A percentile compares a stretch with the other conserved stretches of the same genome.
Evolutionary conservation across 2,888 invertebrate species (phyloP).

Genomic region (Latrodectus elegans): DNA sequence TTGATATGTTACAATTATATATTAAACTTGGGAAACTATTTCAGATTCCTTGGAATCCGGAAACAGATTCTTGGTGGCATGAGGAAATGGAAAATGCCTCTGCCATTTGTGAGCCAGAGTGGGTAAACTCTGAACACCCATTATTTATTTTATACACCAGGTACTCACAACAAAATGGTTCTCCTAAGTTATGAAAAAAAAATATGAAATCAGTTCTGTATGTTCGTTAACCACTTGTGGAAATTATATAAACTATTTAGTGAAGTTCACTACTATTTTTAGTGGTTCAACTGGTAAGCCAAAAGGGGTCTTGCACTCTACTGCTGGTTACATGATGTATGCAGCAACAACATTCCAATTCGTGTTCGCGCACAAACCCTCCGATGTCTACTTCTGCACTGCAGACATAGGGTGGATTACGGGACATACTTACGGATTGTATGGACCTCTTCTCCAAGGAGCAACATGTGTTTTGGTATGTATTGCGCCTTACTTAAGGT

Average conservation of each 20-base stretch:
- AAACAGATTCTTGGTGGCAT: constrained; percentile 76
- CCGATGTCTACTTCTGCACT: constrained; percentile 76
- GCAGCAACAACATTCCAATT: constrained; percentile 76
- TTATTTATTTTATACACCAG: constrained; percentile 78
- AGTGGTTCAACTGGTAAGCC: constrained; percentile 79
- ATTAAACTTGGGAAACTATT: constrained; percentile 1
- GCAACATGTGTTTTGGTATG: constrained; percentile 74
- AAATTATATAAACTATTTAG: not conserved
- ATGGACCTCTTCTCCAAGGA: constrained; percentile 76
- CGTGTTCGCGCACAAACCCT: constrained; percentile 70
- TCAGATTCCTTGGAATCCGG: constrained; percentile 72
- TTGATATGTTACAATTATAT: not conserved
- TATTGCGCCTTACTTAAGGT: not conserved
- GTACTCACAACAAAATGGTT: constrained; percentile 70
- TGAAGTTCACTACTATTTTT: constrained; percentile 13
- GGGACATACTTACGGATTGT: constrained; percentile 75
- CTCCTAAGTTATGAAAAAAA: not conserved
- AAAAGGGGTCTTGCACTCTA: constrained; percentile 78
- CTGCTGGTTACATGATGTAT: constrained; percentile 78
- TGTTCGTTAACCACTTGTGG: not conserved
- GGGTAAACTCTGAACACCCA: constrained; percentile 78
- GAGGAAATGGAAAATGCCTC: constrained; percentile 74
- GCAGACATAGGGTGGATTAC: constrained; percentile 81
- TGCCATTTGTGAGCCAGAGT: constrained; percentile 76
- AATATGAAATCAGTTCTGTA: not conserved